Evolutionary conservation across 2,888 invertebrate species (phyloP), one percentile per base, ranked within the genome.

Genomic region (Sturmia bella): DNA sequence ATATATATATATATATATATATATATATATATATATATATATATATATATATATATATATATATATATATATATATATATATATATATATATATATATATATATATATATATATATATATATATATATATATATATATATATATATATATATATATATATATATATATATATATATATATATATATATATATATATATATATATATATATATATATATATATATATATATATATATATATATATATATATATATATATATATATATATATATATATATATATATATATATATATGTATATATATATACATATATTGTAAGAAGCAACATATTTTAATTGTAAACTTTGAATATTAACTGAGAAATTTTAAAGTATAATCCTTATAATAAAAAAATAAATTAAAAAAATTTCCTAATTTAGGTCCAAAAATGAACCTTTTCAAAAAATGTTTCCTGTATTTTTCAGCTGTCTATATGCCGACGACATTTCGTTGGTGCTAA

Each of bases 231-330:
- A 24, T 27, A 57, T 57, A 24, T 27, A 57, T 57, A 24, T 27
- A 57, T 43, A 15, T 43, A 43, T 43, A 15, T 43, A 43, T 66
- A 32, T 66, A 54, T 54, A 17, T 68, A 21, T 68, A n/a, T 54
- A 56, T 54, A 39, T 52, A 39, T 54, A 39, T 54, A 54, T 54
- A 6, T 54, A 27, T 27, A 27, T 27, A 56, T 24, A 32, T 69
- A 54, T 43, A 27, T 27, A 27, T 27, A 57, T 11, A 32, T 32
- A 17, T 39, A 39, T 39, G 41, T 24, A 68, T 15, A 41, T 24
- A 54, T 27, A 27, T 27, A 27, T 27, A 27, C 6, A 27, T 27
- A 27, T 27, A 27, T 27, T 27, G 6, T 27, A 27, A 27, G 27
- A 27, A 27, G 3, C 39, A 3, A 1, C 37, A 11, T 19, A 17